phyloP scores from a whole-genome alignment of 2,113 vertebrate species.

The Gasterosteus aculeatus region DNA sequence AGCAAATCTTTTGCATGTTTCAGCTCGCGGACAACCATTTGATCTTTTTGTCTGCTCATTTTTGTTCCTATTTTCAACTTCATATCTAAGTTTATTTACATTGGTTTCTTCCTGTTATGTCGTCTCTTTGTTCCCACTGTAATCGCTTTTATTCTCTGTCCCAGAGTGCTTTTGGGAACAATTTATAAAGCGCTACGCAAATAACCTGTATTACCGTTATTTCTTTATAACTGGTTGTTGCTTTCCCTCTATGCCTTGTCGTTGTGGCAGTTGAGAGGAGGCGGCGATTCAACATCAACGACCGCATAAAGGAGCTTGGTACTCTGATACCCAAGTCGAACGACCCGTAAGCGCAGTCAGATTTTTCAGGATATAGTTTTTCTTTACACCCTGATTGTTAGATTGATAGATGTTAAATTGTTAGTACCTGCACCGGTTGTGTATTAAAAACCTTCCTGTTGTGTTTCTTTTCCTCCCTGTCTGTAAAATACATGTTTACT shows the following conservation, averaged over 20 bases:
- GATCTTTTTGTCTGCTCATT: not conserved
- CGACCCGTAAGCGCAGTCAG: slow-evolving; percentile 86
- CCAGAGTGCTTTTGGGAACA: too few species aligned
- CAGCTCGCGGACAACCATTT: not conserved
- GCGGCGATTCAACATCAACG: slow-evolving; percentile 94
- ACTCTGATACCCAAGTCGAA: slow-evolving; percentile 90
- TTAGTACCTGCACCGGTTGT: not conserved
- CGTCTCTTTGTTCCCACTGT: too few species aligned
- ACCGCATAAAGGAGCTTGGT: slow-evolving; percentile 94
- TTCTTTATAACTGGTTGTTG: slow-evolving; percentile 5
- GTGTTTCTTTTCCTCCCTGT: not conserved
- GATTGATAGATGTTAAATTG: not conserved
- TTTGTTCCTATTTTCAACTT: not conserved
- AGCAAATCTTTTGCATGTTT: not conserved
- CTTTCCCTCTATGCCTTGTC: not conserved
- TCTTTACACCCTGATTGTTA: not conserved
- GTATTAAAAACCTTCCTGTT: not conserved
- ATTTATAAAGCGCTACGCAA: too few species aligned
- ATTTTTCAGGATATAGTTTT: not conserved
- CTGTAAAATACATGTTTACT: not conserved
- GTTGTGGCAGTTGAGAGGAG: slow-evolving; percentile 86
- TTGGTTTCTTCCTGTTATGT: too few species aligned
- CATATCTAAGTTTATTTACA: not conserved
- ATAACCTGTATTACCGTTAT: not conserved
- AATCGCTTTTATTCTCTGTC: too few species aligned